phyloP scores from a whole-genome alignment of 1,140 invertebrate genomes.

The Euura saliciscinereae region DNA sequence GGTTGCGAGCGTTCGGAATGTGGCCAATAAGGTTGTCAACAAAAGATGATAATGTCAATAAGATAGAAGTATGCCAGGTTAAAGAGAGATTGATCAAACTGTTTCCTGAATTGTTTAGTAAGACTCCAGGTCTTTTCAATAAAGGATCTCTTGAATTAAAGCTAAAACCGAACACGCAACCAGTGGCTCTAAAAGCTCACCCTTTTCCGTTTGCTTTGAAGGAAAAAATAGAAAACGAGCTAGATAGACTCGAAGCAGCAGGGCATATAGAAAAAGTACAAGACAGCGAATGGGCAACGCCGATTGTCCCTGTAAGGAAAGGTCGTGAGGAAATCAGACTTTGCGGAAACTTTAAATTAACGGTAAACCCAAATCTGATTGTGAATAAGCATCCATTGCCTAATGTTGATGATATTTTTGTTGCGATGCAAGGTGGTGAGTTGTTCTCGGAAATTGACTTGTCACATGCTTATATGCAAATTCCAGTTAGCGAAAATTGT shows the following conservation, averaged over 20 bases:
- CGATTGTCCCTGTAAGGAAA: constrained; percentile 17
- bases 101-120: neutral
- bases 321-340: neutral
- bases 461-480: constrained; percentile 24
- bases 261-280: constrained; percentile 23
- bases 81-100: constrained; percentile 3
- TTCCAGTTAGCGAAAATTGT: constrained; percentile 22
- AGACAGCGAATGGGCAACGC: constrained; percentile 26
- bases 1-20: constrained; percentile 14
- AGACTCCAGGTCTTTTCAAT: neutral
- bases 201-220: constrained; percentile 32
- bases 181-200: constrained; percentile 33
- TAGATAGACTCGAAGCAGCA: constrained; percentile 24
- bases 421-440: constrained; percentile 12
- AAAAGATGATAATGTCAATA: neutral
- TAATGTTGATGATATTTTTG: constrained; percentile 21
- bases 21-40: constrained; percentile 12
- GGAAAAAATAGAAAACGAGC: constrained; percentile 29
- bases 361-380: neutral
- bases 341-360: no score
- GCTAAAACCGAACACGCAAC: constrained; percentile 29
- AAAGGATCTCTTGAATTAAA: constrained; percentile 9
- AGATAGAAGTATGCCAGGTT: neutral
- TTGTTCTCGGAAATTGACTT: constrained; percentile 25
- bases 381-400: neutral